Evolutionary conservation across 2,113 vertebrate genomes (phyloP), one percentile per base, ranked within the genome.

Genomic region (Otis tarda): DNA sequence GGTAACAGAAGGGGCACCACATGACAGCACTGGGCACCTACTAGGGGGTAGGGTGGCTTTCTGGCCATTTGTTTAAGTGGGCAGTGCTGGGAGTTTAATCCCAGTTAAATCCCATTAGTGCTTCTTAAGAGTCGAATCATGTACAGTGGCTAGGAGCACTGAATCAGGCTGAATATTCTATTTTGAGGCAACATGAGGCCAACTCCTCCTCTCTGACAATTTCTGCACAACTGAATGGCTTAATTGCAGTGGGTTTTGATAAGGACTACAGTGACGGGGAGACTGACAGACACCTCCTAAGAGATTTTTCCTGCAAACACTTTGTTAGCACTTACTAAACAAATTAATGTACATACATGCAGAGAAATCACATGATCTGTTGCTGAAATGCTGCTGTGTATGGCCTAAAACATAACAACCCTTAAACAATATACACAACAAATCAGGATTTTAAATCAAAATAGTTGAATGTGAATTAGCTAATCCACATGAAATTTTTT

Each of bases 41-140:
- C 49, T 6, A 45, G 89, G 65, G 77, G 91, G 67, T 41, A 64
- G 92, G 68, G 76, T 88, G 91, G 91, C 74, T 86, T 95, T 77
- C 96, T 94, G 83, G 69, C 77, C 95, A 92, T 97, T 96, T 95
- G 93, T 96, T 75, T 93, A 97, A 97, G 84, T 95, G 94, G 80
- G 75, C 78, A 95, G 92, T 33, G 68, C 94, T 95, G 35, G 35
- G n/a, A 77, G 49, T 75, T 90, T 97, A 96, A 97, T 97, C 87
- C 82, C 19, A 79, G 37, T 75, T 89, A 95, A 97, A 97, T 95
- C 95, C 74, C 90, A 91, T 96, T 98, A 96, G 82, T 60, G 61
- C 93, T 88, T 74, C 92, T 97, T 94, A 98, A 93, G 94, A 47
- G 78, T n/a, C 95, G 95, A 92, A 83, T 73, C 24, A 3, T 96